These are phyloP conservation scores for Invenusta paracnida DNA, from an alignment of 2,888 invertebrate genomes.

Conservation along the genomic window DNA sequence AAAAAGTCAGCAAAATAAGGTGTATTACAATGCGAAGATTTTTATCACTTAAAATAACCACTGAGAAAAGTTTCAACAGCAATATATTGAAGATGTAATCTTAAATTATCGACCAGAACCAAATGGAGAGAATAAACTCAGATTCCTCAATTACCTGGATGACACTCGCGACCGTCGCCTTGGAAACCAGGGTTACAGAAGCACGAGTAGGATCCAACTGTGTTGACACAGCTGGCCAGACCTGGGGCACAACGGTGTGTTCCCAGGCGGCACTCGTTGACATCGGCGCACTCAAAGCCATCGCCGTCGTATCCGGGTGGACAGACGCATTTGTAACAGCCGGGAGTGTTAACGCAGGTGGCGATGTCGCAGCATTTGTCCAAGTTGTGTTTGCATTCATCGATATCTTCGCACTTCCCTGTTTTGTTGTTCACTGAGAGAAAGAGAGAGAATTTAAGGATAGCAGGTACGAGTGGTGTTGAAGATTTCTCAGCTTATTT, in stretches of 20 bases:
- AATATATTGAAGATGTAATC: too few species aligned
- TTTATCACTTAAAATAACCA: too few species aligned
- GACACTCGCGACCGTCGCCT: slow-evolving; percentile 14
- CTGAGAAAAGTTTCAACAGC: too few species aligned
- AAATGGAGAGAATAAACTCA: too few species aligned
- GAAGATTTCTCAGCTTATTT: too few species aligned
- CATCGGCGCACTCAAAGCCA: slow-evolving; percentile 1
- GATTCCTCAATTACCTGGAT: background rate
- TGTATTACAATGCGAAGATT: too few species aligned
- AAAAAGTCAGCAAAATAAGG: too few species aligned
- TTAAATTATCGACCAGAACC: too few species aligned
- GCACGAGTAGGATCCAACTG: slow-evolving; percentile 5
- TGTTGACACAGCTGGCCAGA: slow-evolving; percentile 47
- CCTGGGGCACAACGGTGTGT: slow-evolving; percentile 37
- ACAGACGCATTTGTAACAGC: slow-evolving; percentile 36
- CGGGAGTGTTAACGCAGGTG: slow-evolving; percentile 16
- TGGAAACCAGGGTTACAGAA: slow-evolving; percentile 12
- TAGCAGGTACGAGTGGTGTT: too few species aligned
- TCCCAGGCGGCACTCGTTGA: background rate
- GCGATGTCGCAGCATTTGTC: slow-evolving; percentile 24
- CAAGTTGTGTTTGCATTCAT: slow-evolving; percentile 27
- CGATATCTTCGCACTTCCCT: slow-evolving; percentile 26
- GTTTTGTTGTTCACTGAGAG: background rate
- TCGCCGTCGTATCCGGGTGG: background rate
- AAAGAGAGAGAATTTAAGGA: background rate